A percentile compares a stretch with the other conserved stretches of the same genome.
Conservation (phyloP, 2,888 invertebrate species). For the Ormyrus nitidulus region DNA sequence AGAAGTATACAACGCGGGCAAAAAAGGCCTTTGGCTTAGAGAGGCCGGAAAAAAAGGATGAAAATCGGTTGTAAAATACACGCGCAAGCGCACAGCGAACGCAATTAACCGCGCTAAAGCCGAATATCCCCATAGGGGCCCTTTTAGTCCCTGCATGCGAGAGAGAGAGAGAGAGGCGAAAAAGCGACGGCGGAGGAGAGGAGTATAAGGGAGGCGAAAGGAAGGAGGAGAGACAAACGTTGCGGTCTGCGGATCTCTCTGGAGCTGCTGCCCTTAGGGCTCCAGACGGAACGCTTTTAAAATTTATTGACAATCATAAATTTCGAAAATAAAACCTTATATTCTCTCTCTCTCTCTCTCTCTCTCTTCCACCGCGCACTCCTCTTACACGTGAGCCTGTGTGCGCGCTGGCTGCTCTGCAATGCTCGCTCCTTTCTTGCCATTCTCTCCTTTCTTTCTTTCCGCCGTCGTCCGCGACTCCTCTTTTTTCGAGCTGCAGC, state of each 20-base stretch:
- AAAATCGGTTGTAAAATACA: slow-evolving; percentile 72
- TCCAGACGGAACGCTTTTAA: slow-evolving; percentile 76
- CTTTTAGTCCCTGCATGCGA: slow-evolving; percentile 60
- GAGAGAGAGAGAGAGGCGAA: slow-evolving; percentile 49
- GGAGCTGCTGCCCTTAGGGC: slow-evolving; percentile 73
- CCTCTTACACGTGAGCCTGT: slow-evolving; percentile 44
- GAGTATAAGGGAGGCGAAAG: slow-evolving; percentile 51
- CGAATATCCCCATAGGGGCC: slow-evolving; percentile 70
- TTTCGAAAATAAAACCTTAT: slow-evolving; percentile 76
- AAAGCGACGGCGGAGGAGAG: slow-evolving; percentile 55
- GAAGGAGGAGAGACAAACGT: slow-evolving; percentile 59
- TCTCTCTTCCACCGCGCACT: slow-evolving; percentile 56
- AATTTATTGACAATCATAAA: slow-evolving; percentile 76
- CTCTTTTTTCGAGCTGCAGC: slow-evolving; percentile 10
- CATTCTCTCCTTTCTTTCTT: slow-evolving; percentile 55
- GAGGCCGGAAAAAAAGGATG: slow-evolving; percentile 66
- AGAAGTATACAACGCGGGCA: slow-evolving; percentile 42
- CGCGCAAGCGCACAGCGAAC: slow-evolving; percentile 67
- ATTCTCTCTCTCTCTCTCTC: slow-evolving; percentile 61
- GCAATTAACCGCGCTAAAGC: slow-evolving; percentile 72
- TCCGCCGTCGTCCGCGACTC: slow-evolving; percentile 47
- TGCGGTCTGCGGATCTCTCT: slow-evolving; percentile 57
- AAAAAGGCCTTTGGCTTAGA: slow-evolving; percentile 32
- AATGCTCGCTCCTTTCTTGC: slow-evolving; percentile 57
- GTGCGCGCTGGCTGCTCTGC: slow-evolving; percentile 58